These are phyloP conservation scores for Malurus elegans DNA, from an alignment of 2,113 vertebrate genomes.

Conservation along the genomic window DNA sequence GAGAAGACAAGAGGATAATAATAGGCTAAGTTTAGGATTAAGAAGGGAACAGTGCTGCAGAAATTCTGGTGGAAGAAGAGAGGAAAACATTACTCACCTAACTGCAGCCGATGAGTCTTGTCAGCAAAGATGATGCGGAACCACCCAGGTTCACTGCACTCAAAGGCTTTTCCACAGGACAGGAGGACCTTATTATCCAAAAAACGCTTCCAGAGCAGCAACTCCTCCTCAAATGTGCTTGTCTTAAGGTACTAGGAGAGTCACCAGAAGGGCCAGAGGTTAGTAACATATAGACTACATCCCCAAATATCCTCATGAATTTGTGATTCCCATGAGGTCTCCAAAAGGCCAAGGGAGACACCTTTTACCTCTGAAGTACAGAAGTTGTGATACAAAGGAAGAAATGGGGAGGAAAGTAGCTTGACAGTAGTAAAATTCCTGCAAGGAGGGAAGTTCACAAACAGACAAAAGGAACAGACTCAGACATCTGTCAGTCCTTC, in stretches of 20 bases:
- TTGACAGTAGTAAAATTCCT: slow-evolving; percentile 14
- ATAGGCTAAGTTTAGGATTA: background rate
- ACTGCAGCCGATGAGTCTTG: slow-evolving; percentile 75
- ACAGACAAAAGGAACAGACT: background rate
- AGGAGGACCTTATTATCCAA: slow-evolving; percentile 87
- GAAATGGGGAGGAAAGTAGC: slow-evolving; percentile 14
- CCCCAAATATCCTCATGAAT: background rate
- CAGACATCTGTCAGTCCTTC: background rate
- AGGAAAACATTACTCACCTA: slow-evolving; percentile 76
- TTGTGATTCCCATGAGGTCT: background rate
- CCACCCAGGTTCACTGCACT: slow-evolving; percentile 89
- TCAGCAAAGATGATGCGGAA: slow-evolving; percentile 92
- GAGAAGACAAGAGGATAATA: background rate
- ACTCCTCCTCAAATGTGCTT: slow-evolving; percentile 86
- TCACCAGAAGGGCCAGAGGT: slow-evolving; percentile 13
- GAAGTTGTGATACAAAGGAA: slow-evolving; percentile 5
- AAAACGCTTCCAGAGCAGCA: slow-evolving; percentile 83
- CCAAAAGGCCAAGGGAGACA: slow-evolving; percentile 20
- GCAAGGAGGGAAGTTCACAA: slow-evolving; percentile 12
- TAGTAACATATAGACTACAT: background rate
- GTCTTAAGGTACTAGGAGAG: slow-evolving; percentile 80
- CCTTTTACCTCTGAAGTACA: slow-evolving; percentile 35
- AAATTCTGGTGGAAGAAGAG: background rate
- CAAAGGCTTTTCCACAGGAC: slow-evolving; percentile 85
- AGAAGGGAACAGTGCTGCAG: background rate